Evolutionary conservation across 2,888 invertebrate genomes (phyloP).

Genomic region (Coelopa pilipes): DNA sequence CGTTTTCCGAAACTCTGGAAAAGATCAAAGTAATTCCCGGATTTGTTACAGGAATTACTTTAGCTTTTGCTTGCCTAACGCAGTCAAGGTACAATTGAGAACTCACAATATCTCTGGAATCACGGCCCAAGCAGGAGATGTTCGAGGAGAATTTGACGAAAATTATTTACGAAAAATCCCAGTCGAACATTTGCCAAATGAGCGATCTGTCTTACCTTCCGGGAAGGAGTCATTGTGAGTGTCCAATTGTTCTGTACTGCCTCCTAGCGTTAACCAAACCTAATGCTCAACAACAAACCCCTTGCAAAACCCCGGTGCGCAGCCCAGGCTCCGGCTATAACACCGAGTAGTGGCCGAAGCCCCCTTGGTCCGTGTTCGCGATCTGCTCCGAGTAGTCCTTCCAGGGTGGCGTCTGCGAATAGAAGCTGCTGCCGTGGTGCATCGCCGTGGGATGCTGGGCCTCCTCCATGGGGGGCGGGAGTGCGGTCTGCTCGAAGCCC

Average conservation of each 20-base stretch:
- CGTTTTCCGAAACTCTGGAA: not conserved
- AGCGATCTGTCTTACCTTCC: not conserved
- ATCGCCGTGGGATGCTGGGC: slow-evolving; percentile 34
- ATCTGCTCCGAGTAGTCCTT: slow-evolving; percentile 65
- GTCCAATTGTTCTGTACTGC: slow-evolving; percentile 8
- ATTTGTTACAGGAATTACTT: too few species aligned
- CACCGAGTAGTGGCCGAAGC: slow-evolving; percentile 52
- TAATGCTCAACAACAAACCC: slow-evolving; percentile 39
- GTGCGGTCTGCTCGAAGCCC: not conserved
- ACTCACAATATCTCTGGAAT: not conserved
- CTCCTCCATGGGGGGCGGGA: slow-evolving; percentile 8
- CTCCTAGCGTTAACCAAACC: slow-evolving; percentile 5
- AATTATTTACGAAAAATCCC: slow-evolving; percentile 10
- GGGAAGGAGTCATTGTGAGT: not conserved
- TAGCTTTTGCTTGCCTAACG: not conserved
- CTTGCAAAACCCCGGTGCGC: slow-evolving; percentile 38
- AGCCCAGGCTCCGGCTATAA: slow-evolving; percentile 53
- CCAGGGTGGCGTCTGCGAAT: slow-evolving; percentile 66
- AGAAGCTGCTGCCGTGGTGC: slow-evolving; percentile 66
- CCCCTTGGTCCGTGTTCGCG: slow-evolving; percentile 47
- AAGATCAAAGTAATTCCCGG: too few species aligned
- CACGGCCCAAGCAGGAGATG: not conserved
- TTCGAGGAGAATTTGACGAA: not conserved
- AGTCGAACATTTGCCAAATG: too few species aligned
- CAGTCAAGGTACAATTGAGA: not conserved